These are phyloP conservation scores for Acanthisitta chloris DNA, from an alignment of 2,113 vertebrate species.

Conservation along the genomic window DNA sequence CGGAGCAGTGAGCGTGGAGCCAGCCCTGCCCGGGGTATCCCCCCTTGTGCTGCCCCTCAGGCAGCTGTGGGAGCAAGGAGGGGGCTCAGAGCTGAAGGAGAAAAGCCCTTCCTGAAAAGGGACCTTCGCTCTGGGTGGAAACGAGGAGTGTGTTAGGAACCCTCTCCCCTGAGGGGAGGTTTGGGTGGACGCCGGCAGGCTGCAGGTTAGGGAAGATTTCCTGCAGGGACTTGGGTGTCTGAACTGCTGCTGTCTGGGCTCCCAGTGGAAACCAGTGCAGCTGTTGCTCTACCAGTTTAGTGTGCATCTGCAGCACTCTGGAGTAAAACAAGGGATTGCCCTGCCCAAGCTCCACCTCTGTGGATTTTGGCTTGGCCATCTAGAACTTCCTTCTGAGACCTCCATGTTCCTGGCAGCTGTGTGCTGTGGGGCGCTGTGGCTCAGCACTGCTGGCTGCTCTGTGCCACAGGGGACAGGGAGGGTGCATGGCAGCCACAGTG, in stretches of 20 bases:
- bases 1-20: not conserved
- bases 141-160: not conserved
- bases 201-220: not conserved
- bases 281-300: not conserved
- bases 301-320: not conserved
- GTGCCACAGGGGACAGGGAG: accelerated
- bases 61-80: not conserved
- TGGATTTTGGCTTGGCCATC: not conserved
- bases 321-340: not conserved
- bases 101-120: not conserved
- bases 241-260: not conserved
- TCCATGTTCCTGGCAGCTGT: not conserved
- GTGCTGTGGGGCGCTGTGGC: not conserved
- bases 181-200: not conserved
- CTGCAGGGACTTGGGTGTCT: not conserved
- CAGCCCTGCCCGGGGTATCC: not conserved
- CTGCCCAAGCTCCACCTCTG: not conserved
- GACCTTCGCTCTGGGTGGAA: not conserved
- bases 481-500: not conserved
- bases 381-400: not conserved
- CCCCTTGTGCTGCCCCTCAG: not conserved
- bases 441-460: not conserved
- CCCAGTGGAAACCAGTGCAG: not conserved
- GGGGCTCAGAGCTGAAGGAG: not conserved
- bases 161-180: not conserved